Percentiles rank a stretch among this genome's conserved stretches.
phyloP scores from a whole-genome alignment of 1,140 invertebrate species.

The Archegozetes longisetosus region DNA sequence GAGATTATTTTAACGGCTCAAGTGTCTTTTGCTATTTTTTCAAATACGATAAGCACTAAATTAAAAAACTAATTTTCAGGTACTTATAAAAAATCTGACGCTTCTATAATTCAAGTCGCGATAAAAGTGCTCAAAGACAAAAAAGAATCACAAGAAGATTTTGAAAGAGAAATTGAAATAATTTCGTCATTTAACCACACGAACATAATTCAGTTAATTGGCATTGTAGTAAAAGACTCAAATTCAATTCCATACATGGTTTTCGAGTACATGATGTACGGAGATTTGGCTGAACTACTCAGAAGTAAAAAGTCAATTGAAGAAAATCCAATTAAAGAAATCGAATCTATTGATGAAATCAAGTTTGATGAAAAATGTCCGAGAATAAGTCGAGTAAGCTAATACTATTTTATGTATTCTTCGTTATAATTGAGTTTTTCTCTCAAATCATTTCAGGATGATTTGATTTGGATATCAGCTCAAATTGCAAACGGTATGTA shows the following conservation, averaged over 20 bases:
- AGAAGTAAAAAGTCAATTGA: conserved; percentile 28
- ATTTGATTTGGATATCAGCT: conserved; percentile 3
- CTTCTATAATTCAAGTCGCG: conserved; percentile 42
- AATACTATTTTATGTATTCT: neutral
- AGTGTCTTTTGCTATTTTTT: too few relatives aligned
- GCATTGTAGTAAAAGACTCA: conserved; percentile 50
- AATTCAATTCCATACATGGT: conserved; percentile 69
- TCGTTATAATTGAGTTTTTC: neutral
- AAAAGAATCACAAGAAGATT: conserved; percentile 50
- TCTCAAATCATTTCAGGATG: neutral
- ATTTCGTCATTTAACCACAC: conserved; percentile 73
- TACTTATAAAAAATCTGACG: conserved; percentile 16
- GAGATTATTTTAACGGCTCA: too few relatives aligned
- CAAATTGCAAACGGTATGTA: neutral
- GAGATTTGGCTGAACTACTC: conserved; percentile 66
- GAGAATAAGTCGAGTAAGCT: neutral
- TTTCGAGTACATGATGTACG: conserved; percentile 80
- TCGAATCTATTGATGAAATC: neutral
- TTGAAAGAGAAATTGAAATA: conserved; percentile 71
- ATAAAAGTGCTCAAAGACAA: conserved; percentile 66
- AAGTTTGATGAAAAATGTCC: too few relatives aligned
- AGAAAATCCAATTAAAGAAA: neutral
- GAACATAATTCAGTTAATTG: conserved; percentile 68
- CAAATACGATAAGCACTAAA: too few relatives aligned
- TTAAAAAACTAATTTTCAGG: too few relatives aligned